phyloP scores from a whole-genome alignment of 2,113 vertebrate species.

The Cyanoderma ruficeps region DNA sequence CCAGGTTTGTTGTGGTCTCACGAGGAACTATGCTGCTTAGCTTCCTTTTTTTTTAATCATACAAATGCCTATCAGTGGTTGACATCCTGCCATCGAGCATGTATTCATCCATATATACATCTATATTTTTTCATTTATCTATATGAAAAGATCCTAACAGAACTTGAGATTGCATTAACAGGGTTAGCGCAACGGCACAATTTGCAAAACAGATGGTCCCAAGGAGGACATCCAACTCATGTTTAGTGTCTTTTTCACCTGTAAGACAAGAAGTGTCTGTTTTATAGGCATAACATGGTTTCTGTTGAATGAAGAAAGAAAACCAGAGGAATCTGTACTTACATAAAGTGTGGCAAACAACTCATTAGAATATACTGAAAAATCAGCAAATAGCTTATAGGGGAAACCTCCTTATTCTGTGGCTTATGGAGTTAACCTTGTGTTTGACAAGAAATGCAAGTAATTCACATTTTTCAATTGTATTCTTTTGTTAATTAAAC shows the following conservation, averaged over 20 bases:
- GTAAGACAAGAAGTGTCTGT: background rate
- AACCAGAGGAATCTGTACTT: background rate
- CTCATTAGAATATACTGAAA: background rate
- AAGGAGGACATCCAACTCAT: background rate
- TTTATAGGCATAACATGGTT: background rate
- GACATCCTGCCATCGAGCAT: background rate
- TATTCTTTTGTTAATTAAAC: slow-evolving; percentile 20
- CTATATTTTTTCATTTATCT: background rate
- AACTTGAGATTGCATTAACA: background rate
- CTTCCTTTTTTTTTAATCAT: background rate
- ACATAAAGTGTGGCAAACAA: background rate
- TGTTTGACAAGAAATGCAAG: background rate
- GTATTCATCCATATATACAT: background rate
- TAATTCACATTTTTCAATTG: background rate
- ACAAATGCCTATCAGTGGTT: background rate
- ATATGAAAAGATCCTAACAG: background rate
- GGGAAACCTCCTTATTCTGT: background rate
- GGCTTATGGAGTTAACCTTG: background rate
- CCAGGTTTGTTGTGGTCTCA: background rate
- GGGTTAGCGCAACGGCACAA: background rate
- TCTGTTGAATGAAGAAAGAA: background rate
- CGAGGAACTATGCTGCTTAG: background rate
- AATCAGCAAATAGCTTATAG: background rate
- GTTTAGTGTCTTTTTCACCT: slow-evolving; percentile 14
- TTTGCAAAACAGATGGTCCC: background rate